Percentiles rank a stretch among this genome's conserved stretches.
Conservation (phyloP, 2,888 invertebrate genomes). For the Disparrhopalites patrizii region DNA sequence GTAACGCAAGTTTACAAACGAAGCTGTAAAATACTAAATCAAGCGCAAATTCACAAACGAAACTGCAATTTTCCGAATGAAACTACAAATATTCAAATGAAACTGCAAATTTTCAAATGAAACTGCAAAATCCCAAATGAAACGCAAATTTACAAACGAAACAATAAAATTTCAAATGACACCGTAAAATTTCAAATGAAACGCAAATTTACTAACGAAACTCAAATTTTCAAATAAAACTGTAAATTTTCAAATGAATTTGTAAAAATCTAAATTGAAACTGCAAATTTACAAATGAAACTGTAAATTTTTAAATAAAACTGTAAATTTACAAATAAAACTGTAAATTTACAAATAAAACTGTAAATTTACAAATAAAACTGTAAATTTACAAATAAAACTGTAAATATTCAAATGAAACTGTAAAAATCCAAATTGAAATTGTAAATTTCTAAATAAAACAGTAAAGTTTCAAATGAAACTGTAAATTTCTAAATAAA, state of each 20-base stretch:
- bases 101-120: neutral
- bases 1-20: neutral
- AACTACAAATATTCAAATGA: neutral
- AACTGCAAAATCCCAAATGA: neutral
- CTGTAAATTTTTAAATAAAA: too few relatives aligned
- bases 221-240: too few relatives aligned
- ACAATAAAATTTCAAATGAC: neutral
- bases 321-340: too few relatives aligned
- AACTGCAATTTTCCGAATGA: neutral
- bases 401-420: neutral
- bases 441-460: neutral
- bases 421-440: neutral
- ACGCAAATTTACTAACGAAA: too few relatives aligned
- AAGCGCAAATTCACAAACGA: neutral
- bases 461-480: neutral
- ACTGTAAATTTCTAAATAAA: neutral
- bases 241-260: too few relatives aligned
- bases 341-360: too few relatives aligned
- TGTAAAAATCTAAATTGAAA: too few relatives aligned
- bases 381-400: too few relatives aligned
- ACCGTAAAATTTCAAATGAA: neutral
- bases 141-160: neutral
- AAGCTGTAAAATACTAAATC: neutral
- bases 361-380: too few relatives aligned
- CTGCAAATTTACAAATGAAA: too few relatives aligned